Conservation (phyloP, 2,797 vertebrate species). For the Esox masquinongy region DNA sequence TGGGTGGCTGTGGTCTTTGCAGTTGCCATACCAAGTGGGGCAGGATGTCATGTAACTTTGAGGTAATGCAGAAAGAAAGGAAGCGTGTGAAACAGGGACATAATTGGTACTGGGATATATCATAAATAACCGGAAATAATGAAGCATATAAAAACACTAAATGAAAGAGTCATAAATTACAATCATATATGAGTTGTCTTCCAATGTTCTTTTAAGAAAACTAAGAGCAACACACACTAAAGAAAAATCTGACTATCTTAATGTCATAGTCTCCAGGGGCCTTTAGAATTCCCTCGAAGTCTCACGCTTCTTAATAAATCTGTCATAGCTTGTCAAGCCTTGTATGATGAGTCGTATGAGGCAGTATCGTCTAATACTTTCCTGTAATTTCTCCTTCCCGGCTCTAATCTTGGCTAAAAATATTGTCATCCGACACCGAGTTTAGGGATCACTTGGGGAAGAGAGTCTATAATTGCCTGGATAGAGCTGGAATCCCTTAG, state of each 20-base stretch:
- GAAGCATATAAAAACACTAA: slow-evolving; percentile 44
- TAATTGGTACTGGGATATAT: slow-evolving; percentile 27
- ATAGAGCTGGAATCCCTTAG: slow-evolving; percentile 56
- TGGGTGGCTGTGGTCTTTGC: too few relatives aligned
- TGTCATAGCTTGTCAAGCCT: slow-evolving; percentile 61
- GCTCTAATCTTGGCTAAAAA: slow-evolving; percentile 76
- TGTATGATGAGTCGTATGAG: slow-evolving; percentile 51
- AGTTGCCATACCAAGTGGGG: too few relatives aligned
- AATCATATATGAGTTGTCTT: slow-evolving; percentile 63
- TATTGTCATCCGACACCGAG: slow-evolving; percentile 72
- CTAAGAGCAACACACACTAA: slow-evolving; percentile 36
- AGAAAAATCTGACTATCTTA: slow-evolving; percentile 10
- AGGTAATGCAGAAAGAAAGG: slow-evolving; percentile 27
- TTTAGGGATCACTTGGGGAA: slow-evolving; percentile 57
- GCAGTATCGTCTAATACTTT: slow-evolving; percentile 67
- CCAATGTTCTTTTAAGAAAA: slow-evolving; percentile 43
- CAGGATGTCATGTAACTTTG: neutral
- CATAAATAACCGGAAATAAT: neutral
- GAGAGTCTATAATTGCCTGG: slow-evolving; percentile 68
- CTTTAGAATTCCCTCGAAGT: slow-evolving; percentile 49
- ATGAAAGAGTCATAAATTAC: slow-evolving; percentile 50
- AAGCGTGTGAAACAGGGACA: slow-evolving; percentile 18
- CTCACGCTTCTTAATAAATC: slow-evolving; percentile 51
- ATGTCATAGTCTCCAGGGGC: slow-evolving; percentile 17
- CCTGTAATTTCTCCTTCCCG: slow-evolving; percentile 64